Evolutionary conservation across 2,888 invertebrate genomes (phyloP).

Genomic region (Platycheirus rosarum): DNA sequence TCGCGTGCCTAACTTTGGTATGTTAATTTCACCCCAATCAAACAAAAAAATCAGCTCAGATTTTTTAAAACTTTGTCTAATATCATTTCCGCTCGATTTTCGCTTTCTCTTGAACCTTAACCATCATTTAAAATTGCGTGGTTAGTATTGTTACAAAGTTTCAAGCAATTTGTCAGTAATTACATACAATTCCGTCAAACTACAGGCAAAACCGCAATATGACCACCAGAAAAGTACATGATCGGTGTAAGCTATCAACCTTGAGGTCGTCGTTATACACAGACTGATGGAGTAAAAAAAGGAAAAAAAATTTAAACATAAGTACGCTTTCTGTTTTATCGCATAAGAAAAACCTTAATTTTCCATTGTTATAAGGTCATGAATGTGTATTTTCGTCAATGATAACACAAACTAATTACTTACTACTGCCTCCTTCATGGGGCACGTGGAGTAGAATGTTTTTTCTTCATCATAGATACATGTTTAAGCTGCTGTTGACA

Average conservation of each 20-base stretch:
- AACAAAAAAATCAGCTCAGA: too few species aligned
- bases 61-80: too few species aligned
- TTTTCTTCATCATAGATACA: background rate
- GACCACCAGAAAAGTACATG: constrained; percentile 16
- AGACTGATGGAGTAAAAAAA: background rate
- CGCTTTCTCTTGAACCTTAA: background rate
- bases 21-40: too few species aligned
- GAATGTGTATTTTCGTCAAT: background rate
- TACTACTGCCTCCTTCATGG: background rate
- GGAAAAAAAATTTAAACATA: background rate
- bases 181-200: background rate
- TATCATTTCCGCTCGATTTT: background rate
- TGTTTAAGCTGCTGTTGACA: constrained; percentile 18
- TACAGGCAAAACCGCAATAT: constrained; percentile 17
- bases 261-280: constrained; percentile 13
- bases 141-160: constrained; percentile 4
- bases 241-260: constrained; percentile 37
- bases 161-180: constrained; percentile 12
- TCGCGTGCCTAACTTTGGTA: too few species aligned
- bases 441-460: background rate
- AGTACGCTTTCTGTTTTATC: background rate
- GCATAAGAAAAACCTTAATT: background rate
- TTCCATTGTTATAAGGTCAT: constrained; percentile 13
- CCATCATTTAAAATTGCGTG: background rate
- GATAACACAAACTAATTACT: constrained; percentile 15